phyloP scores from a whole-genome alignment of 2,888 invertebrate genomes.

The Ephialtes manifestator region DNA sequence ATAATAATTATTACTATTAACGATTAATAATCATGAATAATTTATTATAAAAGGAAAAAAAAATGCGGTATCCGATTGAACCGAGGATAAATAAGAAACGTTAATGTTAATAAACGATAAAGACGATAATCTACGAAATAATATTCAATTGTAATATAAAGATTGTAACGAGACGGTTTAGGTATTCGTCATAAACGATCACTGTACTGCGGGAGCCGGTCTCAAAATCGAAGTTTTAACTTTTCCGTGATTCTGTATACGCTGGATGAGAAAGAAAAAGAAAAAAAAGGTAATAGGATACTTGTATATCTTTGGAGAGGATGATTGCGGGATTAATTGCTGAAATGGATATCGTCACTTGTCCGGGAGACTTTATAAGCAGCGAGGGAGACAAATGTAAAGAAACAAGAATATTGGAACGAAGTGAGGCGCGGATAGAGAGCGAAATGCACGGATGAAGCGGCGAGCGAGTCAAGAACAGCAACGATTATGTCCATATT shows the following conservation, averaged over 20 bases:
- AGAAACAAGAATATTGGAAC: slow-evolving; percentile 21
- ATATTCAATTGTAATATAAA: slow-evolving; percentile 57
- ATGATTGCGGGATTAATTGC: slow-evolving; percentile 38
- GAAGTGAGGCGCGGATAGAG: slow-evolving; percentile 36
- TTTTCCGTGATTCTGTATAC: slow-evolving; percentile 22
- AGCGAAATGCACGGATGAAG: slow-evolving; percentile 47
- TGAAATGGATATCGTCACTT: slow-evolving; percentile 50
- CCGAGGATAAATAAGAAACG: slow-evolving; percentile 30
- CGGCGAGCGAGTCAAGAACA: slow-evolving; percentile 45
- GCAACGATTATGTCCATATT: slow-evolving; percentile 65
- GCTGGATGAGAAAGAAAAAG: slow-evolving; percentile 23
- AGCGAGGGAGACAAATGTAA: slow-evolving; percentile 31
- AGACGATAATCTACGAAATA: slow-evolving; percentile 49
- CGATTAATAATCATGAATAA: slow-evolving; percentile 50
- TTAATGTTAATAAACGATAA: slow-evolving; percentile 39
- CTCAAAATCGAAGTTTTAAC: slow-evolving; percentile 5
- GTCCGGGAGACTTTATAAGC: slow-evolving; percentile 20
- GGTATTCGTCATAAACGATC: slow-evolving; percentile 29
- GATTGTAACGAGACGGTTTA: slow-evolving; percentile 19
- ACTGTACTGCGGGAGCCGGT: slow-evolving; percentile 13
- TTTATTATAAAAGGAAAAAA: slow-evolving; percentile 33
- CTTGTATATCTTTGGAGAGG: slow-evolving; percentile 33
- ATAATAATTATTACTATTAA: slow-evolving; percentile 58
- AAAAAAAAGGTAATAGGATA: slow-evolving; percentile 7
- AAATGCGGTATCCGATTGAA: neutral